Conservation (phyloP, 2,797 vertebrate genomes). For the Triplophysa bombifrons region DNA sequence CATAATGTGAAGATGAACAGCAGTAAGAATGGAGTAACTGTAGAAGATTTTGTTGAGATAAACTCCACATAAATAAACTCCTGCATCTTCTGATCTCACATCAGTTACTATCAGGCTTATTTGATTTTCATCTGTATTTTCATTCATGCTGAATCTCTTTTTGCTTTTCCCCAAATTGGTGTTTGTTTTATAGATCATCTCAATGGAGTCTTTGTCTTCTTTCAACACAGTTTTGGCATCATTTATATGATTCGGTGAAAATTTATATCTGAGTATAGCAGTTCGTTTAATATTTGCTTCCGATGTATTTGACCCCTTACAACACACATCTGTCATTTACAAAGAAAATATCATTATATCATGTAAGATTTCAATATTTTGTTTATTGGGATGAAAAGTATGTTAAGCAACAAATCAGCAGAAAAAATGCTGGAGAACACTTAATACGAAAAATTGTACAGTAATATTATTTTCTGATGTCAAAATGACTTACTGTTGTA, state of each 20-base stretch:
- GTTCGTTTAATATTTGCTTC: neutral
- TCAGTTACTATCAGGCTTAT: neutral
- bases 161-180: accelerated
- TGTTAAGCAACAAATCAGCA: too few species aligned
- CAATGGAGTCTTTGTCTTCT: neutral
- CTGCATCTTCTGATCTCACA: constrained; percentile 2
- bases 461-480: too few species aligned
- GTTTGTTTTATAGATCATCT: neutral
- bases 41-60: accelerated
- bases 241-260: neutral
- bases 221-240: neutral
- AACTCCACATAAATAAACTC: neutral
- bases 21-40: neutral
- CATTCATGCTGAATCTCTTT: constrained; percentile 14
- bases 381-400: too few species aligned
- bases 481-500: neutral
- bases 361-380: too few species aligned
- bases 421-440: too few species aligned
- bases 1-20: neutral
- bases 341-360: neutral
- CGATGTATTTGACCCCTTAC: accelerated
- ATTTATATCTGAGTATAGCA: constrained; percentile 7
- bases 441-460: too few species aligned
- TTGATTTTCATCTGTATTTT: neutral
- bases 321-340: neutral